phyloP scores from a whole-genome alignment of 2,797 vertebrate genomes.

The Discoglossus pictus region DNA sequence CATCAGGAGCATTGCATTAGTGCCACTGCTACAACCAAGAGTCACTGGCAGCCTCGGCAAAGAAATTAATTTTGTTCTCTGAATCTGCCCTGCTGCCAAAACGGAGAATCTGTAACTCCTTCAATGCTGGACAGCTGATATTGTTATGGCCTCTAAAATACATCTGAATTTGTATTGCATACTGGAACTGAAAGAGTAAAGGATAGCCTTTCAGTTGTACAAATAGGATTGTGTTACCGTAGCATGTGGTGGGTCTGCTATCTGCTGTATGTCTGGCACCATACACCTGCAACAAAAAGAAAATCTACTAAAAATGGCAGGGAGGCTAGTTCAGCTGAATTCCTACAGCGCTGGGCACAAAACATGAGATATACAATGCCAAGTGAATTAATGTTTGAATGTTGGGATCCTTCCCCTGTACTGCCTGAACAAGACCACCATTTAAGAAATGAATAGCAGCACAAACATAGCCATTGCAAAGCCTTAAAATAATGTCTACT shows the following conservation, averaged over 20 bases:
- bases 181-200: slow-evolving; percentile 21
- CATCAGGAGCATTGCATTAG: slow-evolving; percentile 40
- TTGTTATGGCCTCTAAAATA: background rate
- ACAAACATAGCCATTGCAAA: too few species aligned
- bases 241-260: slow-evolving; percentile 25
- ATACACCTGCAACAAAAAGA: slow-evolving; percentile 17
- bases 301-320: slow-evolving; percentile 39
- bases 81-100: slow-evolving; percentile 29
- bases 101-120: slow-evolving; percentile 33
- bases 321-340: slow-evolving; percentile 29
- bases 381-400: slow-evolving; percentile 30
- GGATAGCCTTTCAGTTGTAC: slow-evolving; percentile 14
- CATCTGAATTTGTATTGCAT: background rate
- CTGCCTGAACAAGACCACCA: background rate
- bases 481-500: too few species aligned
- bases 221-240: slow-evolving; percentile 33
- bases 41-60: slow-evolving; percentile 24
- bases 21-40: slow-evolving; percentile 24
- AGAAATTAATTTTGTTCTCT: slow-evolving; percentile 31
- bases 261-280: slow-evolving; percentile 21
- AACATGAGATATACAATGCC: slow-evolving; percentile 23
- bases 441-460: background rate
- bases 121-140: background rate
- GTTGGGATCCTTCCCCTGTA: background rate
- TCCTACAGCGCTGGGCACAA: slow-evolving; percentile 15